Percentiles rank a stretch among this genome's conserved stretches.
Evolutionary conservation across 2,113 vertebrate species (phyloP).

Genomic region (Pelvicachromis taeniatus): DNA sequence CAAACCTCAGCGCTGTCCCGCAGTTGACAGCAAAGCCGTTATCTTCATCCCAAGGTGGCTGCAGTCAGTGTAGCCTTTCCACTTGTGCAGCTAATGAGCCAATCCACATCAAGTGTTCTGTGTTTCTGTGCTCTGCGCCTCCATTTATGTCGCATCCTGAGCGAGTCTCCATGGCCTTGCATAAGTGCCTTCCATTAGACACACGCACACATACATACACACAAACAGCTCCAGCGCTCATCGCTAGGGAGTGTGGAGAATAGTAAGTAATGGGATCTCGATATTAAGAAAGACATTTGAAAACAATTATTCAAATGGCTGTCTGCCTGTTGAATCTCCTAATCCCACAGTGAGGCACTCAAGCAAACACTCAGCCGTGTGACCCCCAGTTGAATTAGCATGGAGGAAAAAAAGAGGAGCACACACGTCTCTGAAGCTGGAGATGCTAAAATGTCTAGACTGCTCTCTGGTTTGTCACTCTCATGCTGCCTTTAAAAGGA

Average conservation of each 20-base stretch:
- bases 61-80: constrained; percentile 16
- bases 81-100: constrained; percentile 55
- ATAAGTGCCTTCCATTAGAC: constrained; percentile 57
- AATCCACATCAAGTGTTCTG: constrained; percentile 48
- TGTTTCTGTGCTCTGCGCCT: constrained; percentile 16
- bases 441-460: constrained; percentile 48
- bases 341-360: constrained; percentile 55
- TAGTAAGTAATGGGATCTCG: constrained; percentile 61
- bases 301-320: constrained; percentile 69
- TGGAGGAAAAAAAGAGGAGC: neutral
- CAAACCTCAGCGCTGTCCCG: neutral
- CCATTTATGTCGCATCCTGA: constrained; percentile 39
- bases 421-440: neutral
- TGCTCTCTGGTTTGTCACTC: constrained; percentile 43
- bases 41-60: constrained; percentile 39
- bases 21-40: constrained; percentile 19
- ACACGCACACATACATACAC: neutral
- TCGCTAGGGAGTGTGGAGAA: constrained; percentile 27
- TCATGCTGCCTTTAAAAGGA: constrained; percentile 24
- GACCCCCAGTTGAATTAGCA: constrained; percentile 49
- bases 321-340: constrained; percentile 47
- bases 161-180: constrained; percentile 44
- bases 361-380: constrained; percentile 45
- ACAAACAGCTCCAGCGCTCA: neutral
- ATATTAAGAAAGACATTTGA: constrained; percentile 68